Evolutionary conservation across 1,140 invertebrate species (phyloP), one percentile per base, ranked within the genome.

Genomic region (Ridgeia piscesae): DNA sequence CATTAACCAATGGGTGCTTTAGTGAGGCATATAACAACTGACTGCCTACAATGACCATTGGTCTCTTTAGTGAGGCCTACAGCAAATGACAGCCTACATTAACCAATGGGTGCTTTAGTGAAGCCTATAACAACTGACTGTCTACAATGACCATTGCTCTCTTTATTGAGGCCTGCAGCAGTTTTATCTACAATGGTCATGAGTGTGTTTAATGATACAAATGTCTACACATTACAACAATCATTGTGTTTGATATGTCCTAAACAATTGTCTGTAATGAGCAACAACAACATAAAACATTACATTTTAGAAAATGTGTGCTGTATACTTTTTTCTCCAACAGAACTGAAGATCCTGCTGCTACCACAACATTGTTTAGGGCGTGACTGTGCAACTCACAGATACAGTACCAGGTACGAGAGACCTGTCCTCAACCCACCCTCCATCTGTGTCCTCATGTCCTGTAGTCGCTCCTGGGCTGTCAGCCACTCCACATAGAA

Each of bases 401-500:
- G 27, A 77, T 21, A 77, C 17, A 77, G 58, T 21, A 31, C 27
- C 11, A 9, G 27, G 58, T 9, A 77, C 27, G 17, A 17, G 27
- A 77, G 58, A 31, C 58, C 8, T 4, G 58, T 21, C 58, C 6
- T 27, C 11, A 93, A 92, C 89, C 33, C 35, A 34, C 58, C 48
- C 35, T 89, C 89, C 58, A 42, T 88, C 93, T 89, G 42, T 90
- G 35, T 21, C 33, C 88, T 48, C 42, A 48, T 89, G 33, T 42
- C 34, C 33, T 88, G 27, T 34, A 90, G 35, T 89, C 89, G 89
- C 0, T 42, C 35, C 89, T 91, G 91, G 27, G 48, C 48, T 4
- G 33, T 34, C 17, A 34, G 50, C 94, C 94, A 94, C n/a, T 93
- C 93, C 6, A 92, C 89, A 58, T 94, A 94, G 34, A 88, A 94